A percentile compares a stretch with the other conserved stretches of the same genome.
These are phyloP conservation scores for Heliconius himera DNA, from an alignment of 1,140 invertebrate species.

Conservation along the genomic window DNA sequence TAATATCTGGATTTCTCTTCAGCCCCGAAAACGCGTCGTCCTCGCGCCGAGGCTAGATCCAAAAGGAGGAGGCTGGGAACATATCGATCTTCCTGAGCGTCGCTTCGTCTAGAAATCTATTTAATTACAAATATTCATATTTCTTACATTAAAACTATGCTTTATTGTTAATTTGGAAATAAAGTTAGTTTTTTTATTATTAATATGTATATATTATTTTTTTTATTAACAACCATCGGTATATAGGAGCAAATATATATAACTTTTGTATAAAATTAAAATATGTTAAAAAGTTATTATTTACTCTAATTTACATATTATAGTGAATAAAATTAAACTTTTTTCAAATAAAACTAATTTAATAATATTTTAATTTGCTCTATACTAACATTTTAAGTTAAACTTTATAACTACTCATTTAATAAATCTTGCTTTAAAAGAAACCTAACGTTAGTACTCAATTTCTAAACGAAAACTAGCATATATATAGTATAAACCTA, in stretches of 20 bases:
- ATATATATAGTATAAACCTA: background rate
- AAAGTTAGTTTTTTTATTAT: background rate
- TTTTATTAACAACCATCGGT: too few relatives aligned
- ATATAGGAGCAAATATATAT: too few relatives aligned
- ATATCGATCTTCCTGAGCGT: background rate
- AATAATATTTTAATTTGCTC: too few relatives aligned
- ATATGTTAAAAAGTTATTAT: too few relatives aligned
- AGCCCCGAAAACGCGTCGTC: slow-evolving; percentile 1
- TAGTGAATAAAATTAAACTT: too few relatives aligned
- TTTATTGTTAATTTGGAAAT: background rate
- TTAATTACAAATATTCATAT: background rate
- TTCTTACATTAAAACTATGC: background rate
- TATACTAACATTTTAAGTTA: background rate
- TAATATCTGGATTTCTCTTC: background rate
- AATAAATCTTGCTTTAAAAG: background rate
- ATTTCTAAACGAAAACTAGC: background rate
- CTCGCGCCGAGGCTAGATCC: slow-evolving; percentile 3
- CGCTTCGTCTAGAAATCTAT: background rate
- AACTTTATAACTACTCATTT: background rate
- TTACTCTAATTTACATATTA: too few relatives aligned
- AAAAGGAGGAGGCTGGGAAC: background rate
- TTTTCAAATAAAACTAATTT: too few relatives aligned
- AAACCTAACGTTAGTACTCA: background rate
- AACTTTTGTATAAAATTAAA: too few relatives aligned
- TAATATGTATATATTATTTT: background rate